Base-by-base conservation (phyloP, 2,113 vertebrate species). In the Daboia siamensis region DNA sequence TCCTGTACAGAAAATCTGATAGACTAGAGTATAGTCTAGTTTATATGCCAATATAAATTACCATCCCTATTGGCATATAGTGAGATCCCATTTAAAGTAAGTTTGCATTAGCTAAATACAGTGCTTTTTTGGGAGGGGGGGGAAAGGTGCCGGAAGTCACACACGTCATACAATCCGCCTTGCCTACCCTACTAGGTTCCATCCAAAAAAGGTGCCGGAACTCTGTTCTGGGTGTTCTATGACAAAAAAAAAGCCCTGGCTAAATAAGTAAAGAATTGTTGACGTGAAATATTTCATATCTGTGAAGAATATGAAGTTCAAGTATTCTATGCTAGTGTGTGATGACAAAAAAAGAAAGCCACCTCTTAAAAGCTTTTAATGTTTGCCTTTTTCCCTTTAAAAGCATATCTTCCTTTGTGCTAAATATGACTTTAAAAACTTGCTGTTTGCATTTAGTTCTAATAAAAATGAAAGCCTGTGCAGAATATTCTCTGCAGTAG, bases 251-350 rank as follows among this genome's bases (percentile, higher is more conserved):
- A 39, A 39, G 39, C 39, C 39, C 39, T 39, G 39, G 20, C 96
- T 97, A 95, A 95, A 93, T 96, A 93, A 89, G 94, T 93, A 95
- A 93, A 95, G 95, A 93, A 93, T 94, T 94, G 94, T 94, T 96
- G 96, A 94, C 94, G 94, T 95, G 94, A 93, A 93, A 95, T 92
- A 94, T 93, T 95, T 94, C 92, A 90, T 95, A 91, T 92, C 94
- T 56, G 59, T 95, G 94, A 91, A 94, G 94, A 94, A 95, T 96
- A 95, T 96, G 96, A 93, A 90, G 69, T 97, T 95, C 94, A 89
- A 57, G 48, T 2, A 5, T 89, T 24, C 13, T 52, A 5, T 96
- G 96, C 95, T 96, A 95, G 94, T 93, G 95, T 95, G 92, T 94
- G 93, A 93, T 91, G 64, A 96, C 94, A 94, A 93, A 93, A 86